Conservation (phyloP, 2,888 invertebrate genomes). For the Eurytoma californica region DNA sequence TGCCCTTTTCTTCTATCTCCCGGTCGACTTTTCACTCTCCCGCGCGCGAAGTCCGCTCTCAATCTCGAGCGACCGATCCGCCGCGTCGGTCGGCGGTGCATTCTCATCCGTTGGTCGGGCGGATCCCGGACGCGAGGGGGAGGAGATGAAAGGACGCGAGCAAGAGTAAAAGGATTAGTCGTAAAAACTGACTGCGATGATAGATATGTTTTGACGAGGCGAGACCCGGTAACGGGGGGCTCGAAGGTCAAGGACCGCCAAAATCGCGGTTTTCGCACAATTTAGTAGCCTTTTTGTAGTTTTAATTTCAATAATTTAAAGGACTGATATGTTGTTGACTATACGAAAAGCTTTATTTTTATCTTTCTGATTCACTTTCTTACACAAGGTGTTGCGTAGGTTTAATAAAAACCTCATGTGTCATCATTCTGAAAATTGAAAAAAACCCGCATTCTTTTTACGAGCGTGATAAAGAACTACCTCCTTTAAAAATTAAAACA, state of each 20-base stretch:
- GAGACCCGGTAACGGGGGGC: neutral
- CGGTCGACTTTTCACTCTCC: constrained; percentile 29
- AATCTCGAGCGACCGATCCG: neutral
- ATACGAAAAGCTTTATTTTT: no score
- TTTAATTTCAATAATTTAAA: no score
- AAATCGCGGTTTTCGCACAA: no score
- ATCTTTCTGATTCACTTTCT: no score
- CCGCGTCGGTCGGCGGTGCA: neutral
- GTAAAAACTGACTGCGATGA: neutral
- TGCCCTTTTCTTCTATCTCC: constrained; percentile 22
- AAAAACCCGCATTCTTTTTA: no score
- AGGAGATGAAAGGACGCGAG: constrained; percentile 44
- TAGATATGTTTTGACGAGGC: constrained; percentile 9
- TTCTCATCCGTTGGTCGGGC: constrained; percentile 33
- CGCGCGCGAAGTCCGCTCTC: constrained; percentile 25
- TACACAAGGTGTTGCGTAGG: no score
- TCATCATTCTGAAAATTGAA: no score
- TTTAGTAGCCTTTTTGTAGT: no score
- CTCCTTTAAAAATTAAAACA: no score
- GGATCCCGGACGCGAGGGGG: constrained; percentile 7
- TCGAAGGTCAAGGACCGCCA: neutral
- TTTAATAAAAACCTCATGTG: no score
- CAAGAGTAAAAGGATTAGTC: constrained; percentile 28
- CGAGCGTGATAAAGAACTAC: no score
- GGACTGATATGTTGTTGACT: no score